A percentile compares a stretch with the other conserved stretches of the same genome.
Conservation (phyloP, 2,113 vertebrate species). For the Patagioenas fasciata region DNA sequence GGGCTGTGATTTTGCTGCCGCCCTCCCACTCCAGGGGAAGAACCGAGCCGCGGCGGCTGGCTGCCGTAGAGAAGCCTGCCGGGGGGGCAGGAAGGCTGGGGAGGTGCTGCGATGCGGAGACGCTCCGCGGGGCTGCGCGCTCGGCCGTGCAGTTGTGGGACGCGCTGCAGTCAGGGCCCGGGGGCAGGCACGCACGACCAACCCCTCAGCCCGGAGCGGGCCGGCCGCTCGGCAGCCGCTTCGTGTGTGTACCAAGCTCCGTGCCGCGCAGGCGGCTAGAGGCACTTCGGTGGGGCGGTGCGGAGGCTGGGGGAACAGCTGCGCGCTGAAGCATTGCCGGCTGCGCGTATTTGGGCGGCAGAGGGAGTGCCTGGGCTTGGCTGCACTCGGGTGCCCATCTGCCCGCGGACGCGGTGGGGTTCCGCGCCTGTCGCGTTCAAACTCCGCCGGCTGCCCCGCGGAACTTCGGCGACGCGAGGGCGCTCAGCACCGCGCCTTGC, state of each 20-base stretch:
- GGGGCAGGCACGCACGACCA: neutral
- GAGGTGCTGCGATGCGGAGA: neutral
- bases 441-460: neutral
- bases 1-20: neutral
- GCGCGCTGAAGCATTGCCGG: neutral
- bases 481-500: neutral
- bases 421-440: neutral
- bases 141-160: neutral
- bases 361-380: too few relatives aligned
- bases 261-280: neutral
- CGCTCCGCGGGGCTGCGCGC: neutral
- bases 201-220: neutral
- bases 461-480: neutral
- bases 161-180: neutral
- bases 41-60: neutral
- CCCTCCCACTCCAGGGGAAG: neutral
- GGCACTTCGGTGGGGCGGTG: neutral
- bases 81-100: neutral
- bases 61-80: neutral
- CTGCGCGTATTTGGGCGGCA: neutral
- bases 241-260: neutral
- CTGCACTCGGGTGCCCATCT: neutral
- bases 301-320: too few relatives aligned
- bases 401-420: neutral
- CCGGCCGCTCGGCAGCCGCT: neutral